phyloP scores from a whole-genome alignment of 1,140 invertebrate species.

The Harpegnathos saltator region DNA sequence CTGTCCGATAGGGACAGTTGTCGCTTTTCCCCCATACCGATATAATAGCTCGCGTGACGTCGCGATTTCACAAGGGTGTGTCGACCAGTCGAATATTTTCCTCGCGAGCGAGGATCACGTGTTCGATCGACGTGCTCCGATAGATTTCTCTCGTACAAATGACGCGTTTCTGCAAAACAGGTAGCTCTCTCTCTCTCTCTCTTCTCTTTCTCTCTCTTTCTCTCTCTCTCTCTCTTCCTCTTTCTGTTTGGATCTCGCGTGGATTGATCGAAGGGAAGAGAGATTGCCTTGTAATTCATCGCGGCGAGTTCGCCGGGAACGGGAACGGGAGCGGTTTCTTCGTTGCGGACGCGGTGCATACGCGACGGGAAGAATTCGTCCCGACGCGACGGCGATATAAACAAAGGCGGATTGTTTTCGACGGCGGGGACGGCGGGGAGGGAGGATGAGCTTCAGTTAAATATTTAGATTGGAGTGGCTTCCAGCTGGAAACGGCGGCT shows the following conservation, averaged over 20 bases:
- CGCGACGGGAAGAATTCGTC: conserved; percentile 32
- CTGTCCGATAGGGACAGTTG: too few relatives aligned
- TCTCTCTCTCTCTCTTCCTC: neutral
- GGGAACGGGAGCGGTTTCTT: conserved; percentile 9
- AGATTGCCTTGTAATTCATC: neutral
- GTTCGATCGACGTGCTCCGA: too few relatives aligned
- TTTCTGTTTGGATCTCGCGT: conserved; percentile 14
- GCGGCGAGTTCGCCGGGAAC: neutral
- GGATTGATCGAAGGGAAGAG: neutral
- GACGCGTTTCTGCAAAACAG: too few relatives aligned
- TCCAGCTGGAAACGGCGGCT: conserved; percentile 61
- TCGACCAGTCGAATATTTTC: too few relatives aligned
- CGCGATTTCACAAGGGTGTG: too few relatives aligned
- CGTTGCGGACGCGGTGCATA: neutral
- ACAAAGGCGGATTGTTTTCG: conserved; percentile 69
- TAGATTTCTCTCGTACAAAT: too few relatives aligned
- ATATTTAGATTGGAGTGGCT: conserved; percentile 70
- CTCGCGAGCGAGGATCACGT: too few relatives aligned
- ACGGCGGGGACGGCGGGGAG: conserved; percentile 3
- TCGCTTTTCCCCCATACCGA: too few relatives aligned
- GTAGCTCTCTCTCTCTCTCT: too few relatives aligned
- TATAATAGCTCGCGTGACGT: too few relatives aligned
- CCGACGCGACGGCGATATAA: conserved; percentile 58
- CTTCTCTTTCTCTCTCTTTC: neutral
- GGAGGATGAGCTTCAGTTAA: conserved; percentile 50